Evolutionary conservation across 2,113 vertebrate genomes (phyloP).

Genomic region (Myanophis thanlyinensis): DNA sequence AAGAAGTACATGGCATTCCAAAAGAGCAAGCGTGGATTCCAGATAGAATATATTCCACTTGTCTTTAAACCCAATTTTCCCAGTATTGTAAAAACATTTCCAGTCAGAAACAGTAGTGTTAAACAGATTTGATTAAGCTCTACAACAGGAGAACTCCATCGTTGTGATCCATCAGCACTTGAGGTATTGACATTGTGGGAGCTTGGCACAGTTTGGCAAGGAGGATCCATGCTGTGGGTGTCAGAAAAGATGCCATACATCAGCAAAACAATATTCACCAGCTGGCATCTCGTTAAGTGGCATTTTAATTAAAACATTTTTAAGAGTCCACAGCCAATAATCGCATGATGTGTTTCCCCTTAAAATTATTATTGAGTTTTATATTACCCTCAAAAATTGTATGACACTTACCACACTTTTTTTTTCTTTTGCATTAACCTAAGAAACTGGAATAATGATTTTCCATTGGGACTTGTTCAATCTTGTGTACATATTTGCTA

Average conservation of each 20-base stretch:
- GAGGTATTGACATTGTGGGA: constrained; percentile 28
- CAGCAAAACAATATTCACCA: constrained; percentile 56
- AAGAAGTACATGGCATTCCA: neutral
- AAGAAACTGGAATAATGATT: neutral
- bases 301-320: constrained; percentile 59
- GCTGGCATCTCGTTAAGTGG: constrained; percentile 56
- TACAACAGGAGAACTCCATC: constrained; percentile 7
- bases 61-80: neutral
- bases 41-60: neutral
- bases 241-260: constrained; percentile 46
- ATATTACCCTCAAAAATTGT: neutral
- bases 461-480: neutral
- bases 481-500: neutral
- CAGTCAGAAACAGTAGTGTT: neutral
- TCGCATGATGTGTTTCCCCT: neutral
- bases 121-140: constrained; percentile 25
- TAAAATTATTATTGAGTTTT: constrained; percentile 27
- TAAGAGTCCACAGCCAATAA: constrained; percentile 48
- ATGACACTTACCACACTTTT: constrained; percentile 2
- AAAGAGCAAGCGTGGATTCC: neutral
- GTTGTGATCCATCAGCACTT: constrained; percentile 24
- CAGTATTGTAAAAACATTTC: neutral
- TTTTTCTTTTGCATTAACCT: neutral
- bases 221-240: constrained; percentile 53
- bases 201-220: constrained; percentile 45